Base-by-base conservation (phyloP, 2,797 vertebrate species). In the Botia kubotai region DNA sequence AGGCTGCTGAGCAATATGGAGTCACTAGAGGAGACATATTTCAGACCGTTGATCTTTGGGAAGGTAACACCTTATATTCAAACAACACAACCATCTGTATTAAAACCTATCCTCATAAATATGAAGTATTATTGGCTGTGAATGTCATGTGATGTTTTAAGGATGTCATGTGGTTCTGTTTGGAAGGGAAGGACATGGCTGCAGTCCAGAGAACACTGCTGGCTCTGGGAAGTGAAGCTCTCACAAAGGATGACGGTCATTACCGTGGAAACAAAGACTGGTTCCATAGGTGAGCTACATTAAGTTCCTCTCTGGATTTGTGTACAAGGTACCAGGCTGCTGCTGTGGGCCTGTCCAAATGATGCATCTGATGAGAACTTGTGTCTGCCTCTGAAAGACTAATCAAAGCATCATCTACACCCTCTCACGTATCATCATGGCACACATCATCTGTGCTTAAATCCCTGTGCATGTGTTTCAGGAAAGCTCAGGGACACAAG, bases 21-120 rank as follows among this genome's bases (percentile, higher is more conserved):
- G 92, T 96, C 75, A 93, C 89, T 87, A 94, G 94, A 86, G 95
- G 94, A 82, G 95, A 96, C 90, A 95, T 96, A 89, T 96, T 96
- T 89, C 95, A 96, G 89, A 96, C 95, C 12, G 95, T 96, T 87
- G 95, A 96, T 92, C 91, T 96, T 17, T 96, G 94, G 94, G 95
- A 96, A 95, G 95, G 95, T 96, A 94, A 39, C 10, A 70, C 33
- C 33, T 33, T 33, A 33, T 3, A 33, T 33, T 33, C 39, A 43
- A 43, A 43, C 39, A 43, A 43, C 10, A 43, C 39, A 43, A 7
- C 8, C 39, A 43, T 43, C 39, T 43, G 6, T 2, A 43, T 43
- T 43, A 43, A 43, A 43, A 7, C 4, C 6, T 8, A 39, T 39
- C 39, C 39, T 8, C 6, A 8, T 39, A 39, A 39, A 39, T 8